phyloP scores from a whole-genome alignment of 1,140 invertebrate species.

The Luehdorfia chinensis region DNA sequence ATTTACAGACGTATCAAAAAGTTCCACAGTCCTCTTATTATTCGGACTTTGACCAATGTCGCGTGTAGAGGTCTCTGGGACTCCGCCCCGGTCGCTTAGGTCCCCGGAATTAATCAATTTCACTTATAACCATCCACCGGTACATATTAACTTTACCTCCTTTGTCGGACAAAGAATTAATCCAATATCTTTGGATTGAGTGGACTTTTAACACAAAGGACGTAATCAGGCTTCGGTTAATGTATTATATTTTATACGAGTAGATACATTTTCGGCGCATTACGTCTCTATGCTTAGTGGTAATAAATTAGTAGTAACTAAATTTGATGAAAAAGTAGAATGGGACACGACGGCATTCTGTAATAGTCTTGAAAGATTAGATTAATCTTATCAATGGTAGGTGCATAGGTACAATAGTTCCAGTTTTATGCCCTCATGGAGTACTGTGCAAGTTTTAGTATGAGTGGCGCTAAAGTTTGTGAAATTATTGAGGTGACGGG shows the following conservation, averaged over 20 bases:
- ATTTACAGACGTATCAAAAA: conserved; percentile 51
- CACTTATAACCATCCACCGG: conserved; percentile 34
- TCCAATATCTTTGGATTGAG: conserved; percentile 24
- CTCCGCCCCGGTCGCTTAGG: background rate
- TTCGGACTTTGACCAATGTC: conserved; percentile 46
- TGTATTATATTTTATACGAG: conserved; percentile 7
- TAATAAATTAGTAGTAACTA: no score
- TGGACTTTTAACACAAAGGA: conserved; percentile 7
- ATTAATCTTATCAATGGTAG: no score
- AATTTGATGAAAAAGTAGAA: no score
- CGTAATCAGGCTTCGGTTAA: conserved; percentile 15
- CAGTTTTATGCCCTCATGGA: no score
- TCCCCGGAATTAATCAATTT: conserved; percentile 43
- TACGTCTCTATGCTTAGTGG: no score
- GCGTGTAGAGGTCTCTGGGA: conserved; percentile 20
- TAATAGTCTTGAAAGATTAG: no score
- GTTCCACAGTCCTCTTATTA: conserved; percentile 39
- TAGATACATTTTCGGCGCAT: no score
- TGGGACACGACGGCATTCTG: no score
- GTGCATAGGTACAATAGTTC: no score
- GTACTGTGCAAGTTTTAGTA: no score
- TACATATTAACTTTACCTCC: conserved; percentile 29
- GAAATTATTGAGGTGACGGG: no score
- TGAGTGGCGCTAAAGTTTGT: no score
- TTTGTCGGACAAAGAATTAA: conserved; percentile 25